These are phyloP conservation scores for Hedya salicella DNA, from an alignment of 2,888 invertebrate species.

Conservation along the genomic window DNA sequence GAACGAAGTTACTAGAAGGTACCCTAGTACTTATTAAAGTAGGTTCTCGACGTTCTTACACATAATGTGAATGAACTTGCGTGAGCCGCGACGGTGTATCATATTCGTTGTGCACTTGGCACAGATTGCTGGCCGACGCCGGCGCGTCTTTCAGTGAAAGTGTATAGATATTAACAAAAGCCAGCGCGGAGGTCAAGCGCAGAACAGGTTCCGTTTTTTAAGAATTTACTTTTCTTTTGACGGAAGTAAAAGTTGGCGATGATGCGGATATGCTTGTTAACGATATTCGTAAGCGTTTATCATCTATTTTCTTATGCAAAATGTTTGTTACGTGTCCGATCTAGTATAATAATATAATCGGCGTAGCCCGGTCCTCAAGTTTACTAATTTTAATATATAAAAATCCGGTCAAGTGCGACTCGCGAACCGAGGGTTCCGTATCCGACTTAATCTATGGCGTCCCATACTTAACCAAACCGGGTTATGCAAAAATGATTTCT, in stretches of 20 bases:
- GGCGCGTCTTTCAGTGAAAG: conserved; percentile 66
- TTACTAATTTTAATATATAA: too few relatives aligned
- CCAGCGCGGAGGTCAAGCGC: conserved; percentile 70
- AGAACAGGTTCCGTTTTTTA: conserved; percentile 70
- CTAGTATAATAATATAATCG: too few relatives aligned
- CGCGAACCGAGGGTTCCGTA: too few relatives aligned
- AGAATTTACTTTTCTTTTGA: conserved; percentile 65
- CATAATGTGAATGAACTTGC: conserved; percentile 27
- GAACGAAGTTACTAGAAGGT: too few relatives aligned
- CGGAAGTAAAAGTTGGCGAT: conserved; percentile 70
- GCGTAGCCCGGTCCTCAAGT: too few relatives aligned
- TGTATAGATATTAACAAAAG: conserved; percentile 62
- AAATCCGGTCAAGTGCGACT: too few relatives aligned
- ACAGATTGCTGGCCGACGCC: conserved; percentile 47
- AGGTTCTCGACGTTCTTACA: background rate
- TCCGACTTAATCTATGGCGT: too few relatives aligned
- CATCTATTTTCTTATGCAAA: background rate
- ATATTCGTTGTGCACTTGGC: conserved; percentile 41
- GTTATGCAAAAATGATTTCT: too few relatives aligned
- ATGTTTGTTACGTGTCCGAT: background rate
- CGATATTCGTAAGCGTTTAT: conserved; percentile 9
- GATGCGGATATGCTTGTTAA: conserved; percentile 12
- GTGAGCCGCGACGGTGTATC: conserved; percentile 8
- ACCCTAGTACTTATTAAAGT: background rate
- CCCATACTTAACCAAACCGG: too few relatives aligned